Percentiles rank a stretch among this genome's conserved stretches.
phyloP scores from a whole-genome alignment of 2,888 invertebrate genomes.

The Eristalis arbustorum region DNA sequence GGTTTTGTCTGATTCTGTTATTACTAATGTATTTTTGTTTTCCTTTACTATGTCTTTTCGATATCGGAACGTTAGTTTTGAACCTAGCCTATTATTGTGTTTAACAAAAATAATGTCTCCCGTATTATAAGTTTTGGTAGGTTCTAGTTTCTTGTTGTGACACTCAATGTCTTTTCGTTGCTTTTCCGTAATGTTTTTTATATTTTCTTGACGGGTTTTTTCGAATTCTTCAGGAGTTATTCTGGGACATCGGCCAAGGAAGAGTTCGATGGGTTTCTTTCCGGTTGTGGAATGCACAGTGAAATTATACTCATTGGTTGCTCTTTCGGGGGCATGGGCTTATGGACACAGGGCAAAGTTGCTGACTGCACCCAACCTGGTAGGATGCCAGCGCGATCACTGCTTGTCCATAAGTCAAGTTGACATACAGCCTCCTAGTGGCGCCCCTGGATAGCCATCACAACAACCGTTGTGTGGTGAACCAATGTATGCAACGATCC shows the following conservation, averaged over 20 bases:
- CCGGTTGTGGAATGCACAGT: not conserved
- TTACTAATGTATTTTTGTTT: conserved; percentile 10
- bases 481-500: no score
- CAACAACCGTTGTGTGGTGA: no score
- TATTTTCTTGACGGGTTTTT: not conserved
- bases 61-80: not conserved
- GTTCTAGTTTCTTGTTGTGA: no score
- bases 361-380: no score
- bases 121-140: not conserved
- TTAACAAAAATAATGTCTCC: not conserved
- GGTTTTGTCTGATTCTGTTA: conserved; percentile 8
- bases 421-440: no score
- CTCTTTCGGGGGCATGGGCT: no score
- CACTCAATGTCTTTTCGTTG: not conserved
- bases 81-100: not conserved
- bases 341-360: no score
- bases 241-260: not conserved
- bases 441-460: no score
- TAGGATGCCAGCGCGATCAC: no score
- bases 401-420: no score
- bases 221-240: not conserved
- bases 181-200: not conserved
- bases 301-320: no score
- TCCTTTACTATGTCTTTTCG: not conserved
- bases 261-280: not conserved